phyloP scores from a whole-genome alignment of 2,113 vertebrate species.

The Corvus cornix region DNA sequence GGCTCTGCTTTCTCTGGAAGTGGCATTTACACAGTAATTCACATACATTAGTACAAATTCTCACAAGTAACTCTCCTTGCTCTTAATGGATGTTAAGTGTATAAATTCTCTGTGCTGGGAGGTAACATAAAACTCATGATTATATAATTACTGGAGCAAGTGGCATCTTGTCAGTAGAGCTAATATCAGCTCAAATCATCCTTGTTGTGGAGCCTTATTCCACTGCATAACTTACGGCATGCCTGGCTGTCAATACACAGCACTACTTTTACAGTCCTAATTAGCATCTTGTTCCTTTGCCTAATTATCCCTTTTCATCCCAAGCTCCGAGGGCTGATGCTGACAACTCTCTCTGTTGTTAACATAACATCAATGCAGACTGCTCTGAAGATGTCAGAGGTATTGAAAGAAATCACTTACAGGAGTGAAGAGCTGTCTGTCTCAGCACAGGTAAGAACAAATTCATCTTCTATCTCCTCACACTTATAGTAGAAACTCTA shows the following conservation, averaged over 20 bases:
- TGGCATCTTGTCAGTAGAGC: conserved; percentile 18
- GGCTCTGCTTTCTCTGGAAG: conserved; percentile 4
- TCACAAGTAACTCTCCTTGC: not conserved
- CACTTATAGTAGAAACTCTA: not conserved
- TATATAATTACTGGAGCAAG: conserved; percentile 13
- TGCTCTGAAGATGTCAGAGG: conserved; percentile 81
- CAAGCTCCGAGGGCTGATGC: conserved; percentile 86
- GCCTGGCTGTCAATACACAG: not conserved
- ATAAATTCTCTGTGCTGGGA: not conserved
- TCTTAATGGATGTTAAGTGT: not conserved
- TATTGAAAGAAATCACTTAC: conserved; percentile 82
- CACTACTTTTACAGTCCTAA: not conserved
- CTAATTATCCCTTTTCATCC: conserved; percentile 34
- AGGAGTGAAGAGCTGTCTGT: conserved; percentile 79
- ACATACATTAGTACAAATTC: not conserved
- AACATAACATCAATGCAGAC: conserved; percentile 73
- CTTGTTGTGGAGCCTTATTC: not conserved
- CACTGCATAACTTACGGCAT: not conserved
- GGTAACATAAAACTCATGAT: not conserved
- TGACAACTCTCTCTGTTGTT: conserved; percentile 78
- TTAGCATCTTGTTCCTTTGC: conserved; percentile 24
- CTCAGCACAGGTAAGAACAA: conserved; percentile 78
- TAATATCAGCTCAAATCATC: not conserved
- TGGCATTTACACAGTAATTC: conserved; percentile 8
- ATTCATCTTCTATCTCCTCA: not conserved